These are phyloP conservation scores for Festucalex cinctus DNA, from an alignment of 2,113 vertebrate species.

Conservation along the genomic window DNA sequence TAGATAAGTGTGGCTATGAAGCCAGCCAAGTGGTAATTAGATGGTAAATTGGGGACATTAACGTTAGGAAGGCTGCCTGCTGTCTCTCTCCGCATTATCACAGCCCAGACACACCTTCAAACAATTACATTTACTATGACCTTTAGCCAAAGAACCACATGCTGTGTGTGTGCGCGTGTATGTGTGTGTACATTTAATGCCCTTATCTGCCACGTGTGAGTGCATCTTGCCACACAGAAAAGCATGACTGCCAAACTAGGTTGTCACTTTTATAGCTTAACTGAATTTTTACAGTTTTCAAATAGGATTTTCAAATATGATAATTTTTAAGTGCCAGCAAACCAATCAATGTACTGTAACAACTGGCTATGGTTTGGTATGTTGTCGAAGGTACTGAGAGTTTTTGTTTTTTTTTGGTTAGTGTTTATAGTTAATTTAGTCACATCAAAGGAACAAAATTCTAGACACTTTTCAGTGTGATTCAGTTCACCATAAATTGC, in stretches of 20 bases:
- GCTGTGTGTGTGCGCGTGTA: conserved; percentile 26
- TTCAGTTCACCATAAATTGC: too few species aligned
- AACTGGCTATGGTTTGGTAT: not conserved
- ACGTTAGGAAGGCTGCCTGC: conserved; percentile 59
- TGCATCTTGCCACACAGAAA: not conserved
- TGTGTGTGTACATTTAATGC: conserved; percentile 19
- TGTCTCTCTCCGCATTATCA: conserved; percentile 68
- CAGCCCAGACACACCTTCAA: conserved; percentile 72
- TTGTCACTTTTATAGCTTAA: conserved; percentile 7
- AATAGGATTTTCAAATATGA: conserved; percentile 23
- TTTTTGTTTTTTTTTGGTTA: not conserved
- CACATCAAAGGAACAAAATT: not conserved
- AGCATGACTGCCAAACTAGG: conserved; percentile 5
- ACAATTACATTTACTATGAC: conserved; percentile 68
- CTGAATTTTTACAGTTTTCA: not conserved
- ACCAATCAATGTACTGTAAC: not conserved
- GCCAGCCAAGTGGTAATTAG: conserved; percentile 68
- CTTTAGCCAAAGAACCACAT: conserved; percentile 61
- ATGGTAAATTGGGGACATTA: conserved; percentile 73
- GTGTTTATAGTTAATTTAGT: not conserved
- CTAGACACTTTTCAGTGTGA: not conserved
- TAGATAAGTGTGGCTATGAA: conserved; percentile 74
- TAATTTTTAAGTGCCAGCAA: conserved; percentile 1
- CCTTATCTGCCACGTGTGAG: conserved; percentile 14
- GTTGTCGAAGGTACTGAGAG: not conserved